phyloP scores from a whole-genome alignment of 2,113 vertebrate species.

The Pseudolaguvia tuberculata region DNA sequence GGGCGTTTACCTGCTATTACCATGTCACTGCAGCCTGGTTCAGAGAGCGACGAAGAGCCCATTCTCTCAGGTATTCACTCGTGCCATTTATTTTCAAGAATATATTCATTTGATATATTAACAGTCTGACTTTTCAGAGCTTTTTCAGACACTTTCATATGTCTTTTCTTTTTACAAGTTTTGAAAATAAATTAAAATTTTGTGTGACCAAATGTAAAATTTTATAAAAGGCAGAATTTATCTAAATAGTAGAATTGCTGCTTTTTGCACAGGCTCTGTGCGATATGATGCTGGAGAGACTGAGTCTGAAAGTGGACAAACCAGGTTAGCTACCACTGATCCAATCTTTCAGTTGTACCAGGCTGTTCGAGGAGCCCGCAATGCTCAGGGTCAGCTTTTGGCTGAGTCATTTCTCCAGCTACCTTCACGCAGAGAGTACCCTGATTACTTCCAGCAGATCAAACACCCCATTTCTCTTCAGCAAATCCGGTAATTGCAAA shows the following conservation, averaged over 20 bases:
- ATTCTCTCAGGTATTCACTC: constrained; percentile 78
- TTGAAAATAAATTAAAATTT: too few relatives aligned
- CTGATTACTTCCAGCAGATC: constrained; percentile 97
- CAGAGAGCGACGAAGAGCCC: constrained; percentile 94
- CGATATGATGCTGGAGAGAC: constrained; percentile 91
- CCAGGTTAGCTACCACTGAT: constrained; percentile 85
- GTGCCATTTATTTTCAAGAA: not conserved
- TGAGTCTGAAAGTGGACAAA: constrained; percentile 89
- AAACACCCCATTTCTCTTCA: constrained; percentile 90
- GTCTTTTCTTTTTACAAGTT: not conserved
- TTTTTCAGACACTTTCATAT: not conserved
- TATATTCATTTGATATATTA: too few relatives aligned
- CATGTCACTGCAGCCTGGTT: constrained; percentile 88
- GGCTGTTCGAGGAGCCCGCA: constrained; percentile 84
- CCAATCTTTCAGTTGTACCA: constrained; percentile 96
- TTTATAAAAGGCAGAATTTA: too few relatives aligned
- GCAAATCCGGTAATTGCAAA: constrained; percentile 80
- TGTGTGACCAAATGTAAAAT: too few relatives aligned
- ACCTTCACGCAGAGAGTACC: constrained; percentile 93
- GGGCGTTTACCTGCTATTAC: constrained; percentile 90
- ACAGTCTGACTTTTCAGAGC: not conserved
- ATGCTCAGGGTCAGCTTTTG: constrained; percentile 91
- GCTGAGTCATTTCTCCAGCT: constrained; percentile 93
- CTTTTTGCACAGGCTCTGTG: constrained; percentile 60
- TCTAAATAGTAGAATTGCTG: not conserved